Evolutionary conservation across 2,888 invertebrate genomes (phyloP), one percentile per base, ranked within the genome.

Genomic region (Alitta virens): DNA sequence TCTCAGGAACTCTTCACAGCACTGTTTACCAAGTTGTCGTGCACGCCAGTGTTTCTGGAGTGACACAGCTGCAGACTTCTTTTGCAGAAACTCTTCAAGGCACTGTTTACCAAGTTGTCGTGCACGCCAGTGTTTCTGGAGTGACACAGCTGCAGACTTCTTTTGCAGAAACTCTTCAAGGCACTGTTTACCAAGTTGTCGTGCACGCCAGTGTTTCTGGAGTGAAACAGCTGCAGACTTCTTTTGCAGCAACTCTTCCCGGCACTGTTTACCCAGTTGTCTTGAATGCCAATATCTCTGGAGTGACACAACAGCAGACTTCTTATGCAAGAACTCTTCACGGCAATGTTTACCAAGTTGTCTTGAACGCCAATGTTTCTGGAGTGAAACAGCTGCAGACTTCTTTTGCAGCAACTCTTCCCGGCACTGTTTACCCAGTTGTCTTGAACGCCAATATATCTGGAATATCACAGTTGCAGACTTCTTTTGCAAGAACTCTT

Each of bases 381-480:
- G 73, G 0, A 71, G 52, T 12, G 50, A 46, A n/a, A 65, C 51
- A 9, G 69, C 71, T 5, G 67, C 67, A n/a, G 25, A 16, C 12
- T 58, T 12, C 16, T n/a, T 9, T 12, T 43, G 42, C 23, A 27
- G 21, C 5, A 55, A 23, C 14, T 21, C 33, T 38, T 46, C 21
- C 21, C 46, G 5, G 18, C 46, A 46, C 7, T 18, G 46, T n/a
- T n/a, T 21, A 16, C 46, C 46, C 5, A 7, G 7, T 46, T 7
- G 18, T n/a, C 46, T 25, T 14, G 68, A 65, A 58, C 73, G 60
- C 62, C 64, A 75, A 16, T 26, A 43, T 12, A 50, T 42, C 63
- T 78, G 78, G 24, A 78, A 67, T 5, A 43, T 57, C 5, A 64
- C 7, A 1, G 73, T 69, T 21, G 77, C 73, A 24, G 56, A 14